These are phyloP conservation scores for Emys orbicularis DNA, from an alignment of 2,797 vertebrate species.

Conservation along the genomic window DNA sequence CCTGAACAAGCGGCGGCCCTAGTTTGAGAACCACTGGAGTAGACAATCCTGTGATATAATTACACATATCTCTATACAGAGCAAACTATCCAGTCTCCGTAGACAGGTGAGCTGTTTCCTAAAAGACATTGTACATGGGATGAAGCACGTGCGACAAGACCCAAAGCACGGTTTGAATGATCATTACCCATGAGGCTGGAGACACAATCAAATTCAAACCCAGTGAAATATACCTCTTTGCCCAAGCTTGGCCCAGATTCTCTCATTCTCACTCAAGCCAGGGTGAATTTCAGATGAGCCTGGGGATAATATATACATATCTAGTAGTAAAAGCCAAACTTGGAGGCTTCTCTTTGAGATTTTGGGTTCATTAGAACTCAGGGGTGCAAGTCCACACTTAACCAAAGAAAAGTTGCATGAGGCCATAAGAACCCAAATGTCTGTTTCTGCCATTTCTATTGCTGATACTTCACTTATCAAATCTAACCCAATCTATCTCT, in stretches of 20 bases:
- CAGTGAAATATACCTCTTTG: not conserved
- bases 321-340: not conserved
- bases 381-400: not conserved
- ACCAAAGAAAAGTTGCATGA: not conserved
- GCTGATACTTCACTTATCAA: not conserved
- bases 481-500: not conserved
- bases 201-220: not conserved
- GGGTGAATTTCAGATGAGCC: not conserved
- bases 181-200: not conserved
- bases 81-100: not conserved
- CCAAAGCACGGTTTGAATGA: not conserved
- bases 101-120: not conserved
- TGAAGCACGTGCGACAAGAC: not conserved
- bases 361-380: not conserved
- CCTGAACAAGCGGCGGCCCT: too few relatives aligned
- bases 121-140: not conserved
- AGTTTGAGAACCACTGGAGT: too few relatives aligned
- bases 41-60: not conserved
- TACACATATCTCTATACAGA: not conserved
- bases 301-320: not conserved
- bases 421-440: not conserved
- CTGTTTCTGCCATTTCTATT: not conserved
- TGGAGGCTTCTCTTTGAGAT: not conserved
- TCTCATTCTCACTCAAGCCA: accelerated
- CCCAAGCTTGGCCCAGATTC: not conserved